Conservation (phyloP, 2,888 invertebrate genomes). For the Laspeyria flexula region DNA sequence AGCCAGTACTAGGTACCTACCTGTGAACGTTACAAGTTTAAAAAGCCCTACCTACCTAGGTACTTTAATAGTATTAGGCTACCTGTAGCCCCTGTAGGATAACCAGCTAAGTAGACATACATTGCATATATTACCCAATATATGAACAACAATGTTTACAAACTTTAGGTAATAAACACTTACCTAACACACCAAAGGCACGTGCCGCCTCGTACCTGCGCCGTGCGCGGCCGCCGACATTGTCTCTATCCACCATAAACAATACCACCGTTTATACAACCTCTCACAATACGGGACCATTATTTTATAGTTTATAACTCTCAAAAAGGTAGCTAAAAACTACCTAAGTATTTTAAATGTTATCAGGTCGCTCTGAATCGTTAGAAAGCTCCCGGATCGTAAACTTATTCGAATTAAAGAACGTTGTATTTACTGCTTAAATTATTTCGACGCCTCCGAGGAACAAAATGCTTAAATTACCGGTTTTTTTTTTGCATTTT, state of each 20-base stretch:
- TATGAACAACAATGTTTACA: constrained; percentile 4
- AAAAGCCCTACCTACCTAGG: neutral
- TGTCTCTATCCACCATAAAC: constrained; percentile 18
- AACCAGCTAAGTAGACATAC: too few relatives aligned
- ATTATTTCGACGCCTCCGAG: too few relatives aligned
- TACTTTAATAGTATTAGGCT: neutral
- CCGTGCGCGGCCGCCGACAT: constrained; percentile 13
- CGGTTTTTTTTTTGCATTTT: too few relatives aligned
- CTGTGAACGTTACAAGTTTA: too few relatives aligned
- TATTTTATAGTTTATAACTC: constrained; percentile 20
- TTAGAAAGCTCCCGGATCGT: too few relatives aligned
- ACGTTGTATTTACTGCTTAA: too few relatives aligned
- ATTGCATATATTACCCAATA: neutral
- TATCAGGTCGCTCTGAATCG: too few relatives aligned
- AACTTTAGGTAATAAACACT: constrained; percentile 18
- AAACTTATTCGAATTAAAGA: too few relatives aligned
- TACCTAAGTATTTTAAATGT: neutral
- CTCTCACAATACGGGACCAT: constrained; percentile 30
- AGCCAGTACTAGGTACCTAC: too few relatives aligned
- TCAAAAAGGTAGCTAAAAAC: constrained; percentile 14
- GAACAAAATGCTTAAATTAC: too few relatives aligned
- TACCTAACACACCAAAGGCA: constrained; percentile 13
- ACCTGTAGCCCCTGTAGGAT: too few relatives aligned
- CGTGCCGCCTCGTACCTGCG: constrained; percentile 18
- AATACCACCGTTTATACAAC: constrained; percentile 15